Base-by-base conservation (phyloP, 2,888 invertebrate genomes). In the Diabrotica balteata region DNA sequence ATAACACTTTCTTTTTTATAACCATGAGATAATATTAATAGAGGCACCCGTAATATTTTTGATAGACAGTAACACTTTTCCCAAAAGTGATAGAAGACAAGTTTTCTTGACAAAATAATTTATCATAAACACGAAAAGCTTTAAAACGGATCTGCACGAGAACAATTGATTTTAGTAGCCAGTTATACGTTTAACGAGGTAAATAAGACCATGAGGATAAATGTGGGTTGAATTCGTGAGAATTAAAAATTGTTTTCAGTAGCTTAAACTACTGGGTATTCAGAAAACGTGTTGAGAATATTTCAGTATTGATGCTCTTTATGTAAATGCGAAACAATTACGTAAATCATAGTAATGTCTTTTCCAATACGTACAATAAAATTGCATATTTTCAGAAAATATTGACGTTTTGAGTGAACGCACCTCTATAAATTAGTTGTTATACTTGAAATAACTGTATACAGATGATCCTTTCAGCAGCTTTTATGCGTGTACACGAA, bases 171-270 rank as follows among this genome's bases (percentile, higher is more conserved):
- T 59, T 64, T 52, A 64, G 64, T 64, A 64, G 64, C 52, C 64
- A 52, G 52, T 64, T 64, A 52, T 64, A 58, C 58, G 52, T 58
- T 59, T 64, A 64, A 64, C 64, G 64, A 64, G 58, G 58, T 64
- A 64, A 64, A 64, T 52, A 64, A 64, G 64, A 64, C 52, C 64
- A 59, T 47, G 52, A 63, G 22, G 52, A 58, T 58, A 58, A 22
- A 64, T 58, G 64, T 64, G 64, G 64, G 64, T 59, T 64, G 58
- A 64, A 64, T 52, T 64, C 64, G 64, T 64, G 64, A 64, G 64
- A 64, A 64, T 58, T 64, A 64, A 64, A 64, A 64, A 64, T 51
- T 52, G 58, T 64, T 64, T 64, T 64, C 64, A 64, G 64, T 64
- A 64, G 64, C 64, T 50, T 52, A 64, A 64, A 64, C 64, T 64